A percentile compares a stretch with the other conserved stretches of the same genome.
phyloP scores from a whole-genome alignment of 2,113 vertebrate genomes.

The Amblyornis subalaris region DNA sequence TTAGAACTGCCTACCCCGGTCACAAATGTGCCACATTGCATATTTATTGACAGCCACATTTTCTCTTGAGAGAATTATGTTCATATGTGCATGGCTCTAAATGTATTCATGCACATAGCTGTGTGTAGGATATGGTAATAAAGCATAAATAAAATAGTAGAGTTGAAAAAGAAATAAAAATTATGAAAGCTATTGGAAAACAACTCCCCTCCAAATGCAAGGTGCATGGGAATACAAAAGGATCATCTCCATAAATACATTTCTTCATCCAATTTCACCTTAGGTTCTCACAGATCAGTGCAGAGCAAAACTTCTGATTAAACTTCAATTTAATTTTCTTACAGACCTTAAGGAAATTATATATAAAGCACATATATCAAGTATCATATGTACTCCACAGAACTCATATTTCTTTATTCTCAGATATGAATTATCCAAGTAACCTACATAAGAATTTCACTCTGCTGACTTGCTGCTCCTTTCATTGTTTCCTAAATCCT shows the following conservation, averaged over 20 bases:
- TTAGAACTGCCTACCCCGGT: background rate
- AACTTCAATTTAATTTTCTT: background rate
- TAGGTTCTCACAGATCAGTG: background rate
- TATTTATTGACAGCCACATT: background rate
- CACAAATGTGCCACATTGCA: background rate
- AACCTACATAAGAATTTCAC: background rate
- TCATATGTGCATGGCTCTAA: background rate
- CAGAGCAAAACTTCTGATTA: background rate
- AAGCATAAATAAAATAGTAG: conserved; percentile 1
- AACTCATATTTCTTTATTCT: background rate
- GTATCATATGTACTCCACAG: background rate
- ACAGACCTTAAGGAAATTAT: background rate
- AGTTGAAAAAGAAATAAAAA: background rate
- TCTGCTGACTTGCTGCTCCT: background rate
- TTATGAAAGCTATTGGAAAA: background rate
- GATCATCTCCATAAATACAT: background rate
- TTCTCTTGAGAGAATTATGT: background rate
- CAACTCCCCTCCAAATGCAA: background rate
- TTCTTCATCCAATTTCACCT: background rate
- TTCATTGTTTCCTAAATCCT: background rate
- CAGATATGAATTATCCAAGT: background rate
- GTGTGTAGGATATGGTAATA: background rate
- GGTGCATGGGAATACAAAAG: background rate
- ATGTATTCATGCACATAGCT: background rate
- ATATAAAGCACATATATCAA: background rate